Conservation (phyloP, 1,140 invertebrate species). For the Drosophila aff. region DNA sequence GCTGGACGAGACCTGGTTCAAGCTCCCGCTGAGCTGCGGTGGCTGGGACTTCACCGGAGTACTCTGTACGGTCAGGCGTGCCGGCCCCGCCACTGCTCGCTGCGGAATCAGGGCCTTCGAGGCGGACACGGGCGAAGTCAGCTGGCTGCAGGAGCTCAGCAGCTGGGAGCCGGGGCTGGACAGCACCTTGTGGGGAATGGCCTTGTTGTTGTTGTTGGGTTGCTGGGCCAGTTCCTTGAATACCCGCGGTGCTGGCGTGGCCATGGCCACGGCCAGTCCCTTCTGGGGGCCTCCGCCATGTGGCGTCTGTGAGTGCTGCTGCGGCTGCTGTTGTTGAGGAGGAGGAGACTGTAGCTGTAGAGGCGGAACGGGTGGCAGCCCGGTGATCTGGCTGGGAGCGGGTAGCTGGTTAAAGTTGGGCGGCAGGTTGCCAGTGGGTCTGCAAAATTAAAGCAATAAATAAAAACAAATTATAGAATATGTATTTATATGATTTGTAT, state of each 20-base stretch:
- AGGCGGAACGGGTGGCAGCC: slow-evolving; percentile 55
- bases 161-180: slow-evolving; percentile 26
- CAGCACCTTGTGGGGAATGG: slow-evolving; percentile 31
- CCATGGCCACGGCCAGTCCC: slow-evolving; percentile 75
- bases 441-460: background rate
- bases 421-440: slow-evolving; percentile 67
- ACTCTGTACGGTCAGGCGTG: slow-evolving; percentile 86
- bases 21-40: slow-evolving; percentile 86
- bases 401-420: slow-evolving; percentile 62
- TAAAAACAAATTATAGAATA: background rate
- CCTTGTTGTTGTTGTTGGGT: slow-evolving; percentile 58
- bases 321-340: slow-evolving; percentile 11
- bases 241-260: slow-evolving; percentile 77
- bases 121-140: slow-evolving; percentile 28
- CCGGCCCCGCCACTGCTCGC: slow-evolving; percentile 72
- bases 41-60: slow-evolving; percentile 88
- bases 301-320: slow-evolving; percentile 22
- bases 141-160: slow-evolving; percentile 11
- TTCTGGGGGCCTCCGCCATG: slow-evolving; percentile 29
- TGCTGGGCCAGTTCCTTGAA: slow-evolving; percentile 81
- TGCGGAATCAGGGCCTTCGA: slow-evolving; percentile 67
- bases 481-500: background rate
- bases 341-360: slow-evolving; percentile 24
- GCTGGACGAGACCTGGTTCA: slow-evolving; percentile 70
- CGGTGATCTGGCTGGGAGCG: slow-evolving; percentile 57